Base-by-base conservation (phyloP, 2,797 vertebrate species). In the Eurystomus glaucurus region DNA sequence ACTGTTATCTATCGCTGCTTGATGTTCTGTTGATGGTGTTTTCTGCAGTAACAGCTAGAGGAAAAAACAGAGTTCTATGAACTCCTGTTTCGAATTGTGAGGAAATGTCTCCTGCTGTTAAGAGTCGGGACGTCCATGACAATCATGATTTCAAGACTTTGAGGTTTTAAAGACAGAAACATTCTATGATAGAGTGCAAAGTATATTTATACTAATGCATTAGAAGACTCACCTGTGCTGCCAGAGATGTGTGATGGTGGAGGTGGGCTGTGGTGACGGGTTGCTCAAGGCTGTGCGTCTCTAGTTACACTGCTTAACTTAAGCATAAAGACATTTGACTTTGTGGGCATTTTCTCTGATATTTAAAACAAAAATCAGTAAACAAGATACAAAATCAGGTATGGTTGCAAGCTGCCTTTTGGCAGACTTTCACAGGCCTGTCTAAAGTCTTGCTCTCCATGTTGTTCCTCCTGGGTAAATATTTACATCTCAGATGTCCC, bases 91-190 rank as follows among this genome's bases (percentile, higher is more conserved):
- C 55, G 33, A 77, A 60, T 52, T 51, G 58, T 51, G 83, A 90
- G 85, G 79, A 92, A 11, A 18, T 20, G 20, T 37, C 39, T 93
- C 65, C 70, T 65, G 69, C 37, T 84, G 57, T 22, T 75, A 17
- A 54, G 58, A 76, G 29, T 61, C 0, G 1, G 64, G 76, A 55
- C 0, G 0, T 57, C 39, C 4, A 1, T 9, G n/a, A 14, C 11
- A 43, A 11, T 5, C 39, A 2, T 45, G 28, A 54, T 50, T 33
- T 83, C 64, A 55, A 0, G 60, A 39, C 48, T 60, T 68, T 10
- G 80, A 52, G 51, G 17, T 72, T 86, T 82, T 72, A 37, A 82
- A 84, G 79, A 22, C 58, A 77, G n/a, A 28, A 74, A 28, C 45
- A n/a, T 19, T 75, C 57, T 81, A 1, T 46, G 46, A 20, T 51